Conservation (phyloP, 2,797 vertebrate genomes). For the Dipus sagitta region DNA sequence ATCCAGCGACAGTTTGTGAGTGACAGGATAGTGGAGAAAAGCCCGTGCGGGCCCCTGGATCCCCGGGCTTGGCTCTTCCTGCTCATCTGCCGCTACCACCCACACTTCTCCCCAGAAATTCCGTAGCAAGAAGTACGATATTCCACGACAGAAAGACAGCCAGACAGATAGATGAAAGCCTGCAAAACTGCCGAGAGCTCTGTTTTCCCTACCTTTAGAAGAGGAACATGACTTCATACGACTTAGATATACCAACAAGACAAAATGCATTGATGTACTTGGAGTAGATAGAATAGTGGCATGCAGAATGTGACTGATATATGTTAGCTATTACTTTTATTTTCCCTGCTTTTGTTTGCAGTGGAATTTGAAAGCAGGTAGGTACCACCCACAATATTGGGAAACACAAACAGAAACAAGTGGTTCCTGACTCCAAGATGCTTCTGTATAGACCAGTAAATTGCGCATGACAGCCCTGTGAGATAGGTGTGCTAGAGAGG, state of each 20-base stretch:
- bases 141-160: background rate
- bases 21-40: constrained; percentile 16
- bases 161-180: background rate
- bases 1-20: background rate
- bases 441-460: background rate
- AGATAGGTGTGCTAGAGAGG: background rate
- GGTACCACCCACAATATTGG: background rate
- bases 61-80: background rate
- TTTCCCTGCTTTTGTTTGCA: background rate
- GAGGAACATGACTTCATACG: background rate
- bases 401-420: background rate
- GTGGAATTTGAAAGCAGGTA: constrained; percentile 16
- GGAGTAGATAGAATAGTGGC: background rate
- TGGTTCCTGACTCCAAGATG: background rate
- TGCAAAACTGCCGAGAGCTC: background rate
- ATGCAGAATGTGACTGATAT: background rate
- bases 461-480: background rate
- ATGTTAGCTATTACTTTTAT: background rate
- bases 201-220: constrained; percentile 6
- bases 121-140: background rate
- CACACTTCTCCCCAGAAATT: background rate
- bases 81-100: background rate
- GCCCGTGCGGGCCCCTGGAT: background rate
- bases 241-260: background rate
- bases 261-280: background rate